Percentiles rank a stretch among this genome's conserved stretches.
Conservation (phyloP, 2,888 invertebrate species). For the Habrosyne pyritoides region DNA sequence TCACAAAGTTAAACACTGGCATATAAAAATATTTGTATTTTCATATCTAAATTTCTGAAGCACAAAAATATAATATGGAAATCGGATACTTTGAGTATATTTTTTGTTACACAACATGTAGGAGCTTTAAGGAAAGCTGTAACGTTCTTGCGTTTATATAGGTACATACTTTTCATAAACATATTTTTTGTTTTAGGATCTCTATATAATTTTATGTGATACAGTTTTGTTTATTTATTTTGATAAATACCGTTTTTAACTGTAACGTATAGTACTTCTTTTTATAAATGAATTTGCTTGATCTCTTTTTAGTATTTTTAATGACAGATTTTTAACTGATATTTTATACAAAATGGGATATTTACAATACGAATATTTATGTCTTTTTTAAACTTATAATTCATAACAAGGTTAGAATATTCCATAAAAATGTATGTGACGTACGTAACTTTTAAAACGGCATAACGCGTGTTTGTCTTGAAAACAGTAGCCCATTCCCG, state of each 20-base stretch:
- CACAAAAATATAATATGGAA: constrained; percentile 1
- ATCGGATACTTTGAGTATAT: constrained; percentile 1
- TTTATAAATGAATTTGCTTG: no score
- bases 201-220: neutral
- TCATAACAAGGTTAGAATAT: neutral
- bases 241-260: neutral
- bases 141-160: neutral
- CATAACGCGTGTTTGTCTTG: constrained; percentile 72
- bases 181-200: neutral
- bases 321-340: no score
- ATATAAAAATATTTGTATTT: neutral
- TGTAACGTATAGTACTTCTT: no score
- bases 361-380: no score
- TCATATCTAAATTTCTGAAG: neutral
- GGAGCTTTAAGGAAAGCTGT: neutral
- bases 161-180: neutral
- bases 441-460: constrained; percentile 14
- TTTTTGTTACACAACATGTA: neutral
- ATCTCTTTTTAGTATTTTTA: neutral
- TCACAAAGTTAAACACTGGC: neutral
- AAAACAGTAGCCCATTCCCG: constrained; percentile 77
- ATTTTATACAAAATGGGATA: no score
- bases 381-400: no score
- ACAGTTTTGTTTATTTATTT: neutral
- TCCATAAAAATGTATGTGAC: neutral